These are phyloP conservation scores for Rhinogobius similis DNA, from an alignment of 2,113 vertebrate species.

Conservation along the genomic window DNA sequence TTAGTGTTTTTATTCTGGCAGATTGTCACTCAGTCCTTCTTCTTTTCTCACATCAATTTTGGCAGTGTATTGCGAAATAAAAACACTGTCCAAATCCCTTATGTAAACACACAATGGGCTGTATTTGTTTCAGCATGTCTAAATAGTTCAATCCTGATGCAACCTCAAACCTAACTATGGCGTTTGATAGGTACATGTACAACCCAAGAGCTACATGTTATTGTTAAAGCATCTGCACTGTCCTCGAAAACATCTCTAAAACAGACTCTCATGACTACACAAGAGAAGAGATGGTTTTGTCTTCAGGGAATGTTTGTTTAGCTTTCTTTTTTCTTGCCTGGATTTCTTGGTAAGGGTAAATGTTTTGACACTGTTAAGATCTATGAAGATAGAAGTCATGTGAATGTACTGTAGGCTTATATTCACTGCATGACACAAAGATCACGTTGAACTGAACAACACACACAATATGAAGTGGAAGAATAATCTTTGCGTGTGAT, in stretches of 20 bases:
- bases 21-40: conserved; percentile 5
- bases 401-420: background rate
- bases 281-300: conserved; percentile 18
- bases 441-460: conserved; percentile 7
- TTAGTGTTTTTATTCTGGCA: conserved; percentile 7
- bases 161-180: conserved; percentile 32
- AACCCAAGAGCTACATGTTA: conserved; percentile 55
- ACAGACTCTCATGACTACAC: conserved; percentile 21
- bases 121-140: conserved; percentile 60
- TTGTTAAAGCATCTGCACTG: conserved; percentile 20
- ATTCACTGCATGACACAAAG: background rate
- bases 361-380: conserved; percentile 35
- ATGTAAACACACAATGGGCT: conserved; percentile 50
- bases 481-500: conserved; percentile 21
- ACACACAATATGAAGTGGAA: conserved; percentile 15
- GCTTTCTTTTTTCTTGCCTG: conserved; percentile 25
- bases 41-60: conserved; percentile 31
- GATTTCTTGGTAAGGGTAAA: conserved; percentile 23
- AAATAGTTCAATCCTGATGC: conserved; percentile 42
- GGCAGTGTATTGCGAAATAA: conserved; percentile 43
- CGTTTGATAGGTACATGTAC: conserved; percentile 19
- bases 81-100: conserved; percentile 53
- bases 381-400: conserved; percentile 9
- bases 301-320: conserved; percentile 42
- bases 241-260: background rate